These are phyloP conservation scores for Rhagoletis zephyria DNA, from an alignment of 1,140 invertebrate genomes.

Conservation along the genomic window DNA sequence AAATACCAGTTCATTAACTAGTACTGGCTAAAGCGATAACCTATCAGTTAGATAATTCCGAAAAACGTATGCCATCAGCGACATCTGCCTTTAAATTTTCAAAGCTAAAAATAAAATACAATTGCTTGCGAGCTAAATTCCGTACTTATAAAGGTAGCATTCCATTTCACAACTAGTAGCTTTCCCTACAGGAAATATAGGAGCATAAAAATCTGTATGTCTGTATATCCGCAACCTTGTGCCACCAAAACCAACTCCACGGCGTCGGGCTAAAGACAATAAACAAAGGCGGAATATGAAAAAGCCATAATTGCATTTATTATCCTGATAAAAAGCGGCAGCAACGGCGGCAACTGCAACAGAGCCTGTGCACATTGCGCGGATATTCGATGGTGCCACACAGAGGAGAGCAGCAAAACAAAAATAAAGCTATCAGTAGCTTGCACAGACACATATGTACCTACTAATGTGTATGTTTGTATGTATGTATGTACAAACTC, in stretches of 20 bases:
- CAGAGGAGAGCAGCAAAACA: neutral
- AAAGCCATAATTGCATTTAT: constrained; percentile 72
- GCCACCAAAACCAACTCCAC: neutral
- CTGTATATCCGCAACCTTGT: neutral
- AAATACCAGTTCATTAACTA: too few relatives aligned
- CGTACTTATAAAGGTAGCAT: too few relatives aligned
- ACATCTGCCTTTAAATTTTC: too few relatives aligned
- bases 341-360: neutral
- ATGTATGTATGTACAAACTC: neutral
- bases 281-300: constrained; percentile 55
- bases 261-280: constrained; percentile 19
- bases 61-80: too few relatives aligned
- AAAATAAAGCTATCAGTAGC: neutral
- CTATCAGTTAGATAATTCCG: too few relatives aligned
- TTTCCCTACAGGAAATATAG: too few relatives aligned
- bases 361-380: constrained; percentile 55
- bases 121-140: too few relatives aligned
- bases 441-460: neutral
- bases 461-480: neutral
- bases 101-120: too few relatives aligned
- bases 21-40: too few relatives aligned
- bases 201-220: neutral
- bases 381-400: constrained; percentile 41
- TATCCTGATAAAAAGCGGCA: constrained; percentile 70
- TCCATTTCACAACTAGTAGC: too few relatives aligned